A percentile compares a stretch with the other conserved stretches of the same genome.
Evolutionary conservation across 2,888 invertebrate genomes (phyloP).

Genomic region (Cartodere bifasciata): DNA sequence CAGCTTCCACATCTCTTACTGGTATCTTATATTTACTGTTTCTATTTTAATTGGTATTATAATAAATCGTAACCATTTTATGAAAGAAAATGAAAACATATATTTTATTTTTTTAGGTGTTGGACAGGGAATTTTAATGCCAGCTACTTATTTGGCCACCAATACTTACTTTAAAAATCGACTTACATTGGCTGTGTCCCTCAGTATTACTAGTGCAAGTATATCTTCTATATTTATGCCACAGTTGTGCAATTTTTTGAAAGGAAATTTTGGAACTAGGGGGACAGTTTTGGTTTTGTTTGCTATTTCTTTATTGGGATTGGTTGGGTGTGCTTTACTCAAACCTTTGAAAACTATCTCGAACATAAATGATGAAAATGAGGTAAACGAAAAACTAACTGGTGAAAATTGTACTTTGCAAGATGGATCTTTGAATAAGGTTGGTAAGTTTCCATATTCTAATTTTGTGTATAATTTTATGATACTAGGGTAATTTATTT

Average conservation of each 20-base stretch:
- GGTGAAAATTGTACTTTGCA: too few relatives aligned
- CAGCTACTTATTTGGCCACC: constrained; percentile 36
- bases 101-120: constrained; percentile 27
- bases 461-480: constrained; percentile 1
- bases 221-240: constrained; percentile 39
- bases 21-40: constrained; percentile 32
- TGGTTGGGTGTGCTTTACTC: constrained; percentile 36
- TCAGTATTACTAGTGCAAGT: constrained; percentile 37
- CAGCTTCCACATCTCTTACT: constrained; percentile 32
- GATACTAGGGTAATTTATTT: constrained; percentile 8
- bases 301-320: constrained; percentile 36
- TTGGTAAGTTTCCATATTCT: too few relatives aligned
- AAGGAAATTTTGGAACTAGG: constrained; percentile 30
- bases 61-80: constrained; percentile 10
- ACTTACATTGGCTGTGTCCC: constrained; percentile 37
- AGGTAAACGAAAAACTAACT: constrained; percentile 6
- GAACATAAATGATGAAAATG: constrained; percentile 5
- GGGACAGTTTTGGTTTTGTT: constrained; percentile 38
- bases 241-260: constrained; percentile 32
- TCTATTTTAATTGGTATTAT: constrained; percentile 27
- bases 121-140: constrained; percentile 36
- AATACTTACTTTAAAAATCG: constrained; percentile 39
- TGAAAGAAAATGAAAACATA: neutral
- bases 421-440: too few relatives aligned
- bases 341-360: constrained; percentile 29